Conservation (phyloP, 2,113 vertebrate species). For the Nesoenas mayeri region DNA sequence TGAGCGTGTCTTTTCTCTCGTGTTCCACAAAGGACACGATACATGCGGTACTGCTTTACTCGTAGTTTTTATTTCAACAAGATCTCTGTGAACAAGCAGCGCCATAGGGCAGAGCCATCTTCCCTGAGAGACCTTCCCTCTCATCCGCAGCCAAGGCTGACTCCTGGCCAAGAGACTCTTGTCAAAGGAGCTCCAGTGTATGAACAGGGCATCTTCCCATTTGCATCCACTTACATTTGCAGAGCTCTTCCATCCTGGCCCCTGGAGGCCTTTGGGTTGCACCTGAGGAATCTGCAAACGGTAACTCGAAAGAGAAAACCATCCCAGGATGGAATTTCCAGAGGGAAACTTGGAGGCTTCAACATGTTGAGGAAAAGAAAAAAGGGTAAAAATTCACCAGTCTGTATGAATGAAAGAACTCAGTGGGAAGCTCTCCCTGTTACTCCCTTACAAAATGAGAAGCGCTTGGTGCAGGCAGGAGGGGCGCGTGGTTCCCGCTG, state of each 20-base stretch:
- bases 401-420: neutral
- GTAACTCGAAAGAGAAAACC: neutral
- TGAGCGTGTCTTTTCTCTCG: neutral
- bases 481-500: neutral
- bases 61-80: neutral
- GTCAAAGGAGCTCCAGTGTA: neutral
- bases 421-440: slow-evolving; percentile 24
- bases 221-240: neutral
- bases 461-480: slow-evolving; percentile 7
- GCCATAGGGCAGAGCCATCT: neutral
- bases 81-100: neutral
- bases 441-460: neutral
- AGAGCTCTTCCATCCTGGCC: neutral
- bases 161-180: neutral
- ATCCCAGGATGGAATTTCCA: slow-evolving; percentile 26
- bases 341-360: slow-evolving; percentile 50
- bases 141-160: neutral
- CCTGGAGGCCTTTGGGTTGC: neutral
- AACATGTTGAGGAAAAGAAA: neutral
- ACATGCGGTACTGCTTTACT: neutral
- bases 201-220: neutral
- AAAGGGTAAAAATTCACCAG: neutral
- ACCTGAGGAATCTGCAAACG: neutral
- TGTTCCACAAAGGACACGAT: neutral
- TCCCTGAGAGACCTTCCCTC: neutral